Evolutionary conservation across 2,888 invertebrate genomes (phyloP).

Genomic region (Fragum whitleyi): DNA sequence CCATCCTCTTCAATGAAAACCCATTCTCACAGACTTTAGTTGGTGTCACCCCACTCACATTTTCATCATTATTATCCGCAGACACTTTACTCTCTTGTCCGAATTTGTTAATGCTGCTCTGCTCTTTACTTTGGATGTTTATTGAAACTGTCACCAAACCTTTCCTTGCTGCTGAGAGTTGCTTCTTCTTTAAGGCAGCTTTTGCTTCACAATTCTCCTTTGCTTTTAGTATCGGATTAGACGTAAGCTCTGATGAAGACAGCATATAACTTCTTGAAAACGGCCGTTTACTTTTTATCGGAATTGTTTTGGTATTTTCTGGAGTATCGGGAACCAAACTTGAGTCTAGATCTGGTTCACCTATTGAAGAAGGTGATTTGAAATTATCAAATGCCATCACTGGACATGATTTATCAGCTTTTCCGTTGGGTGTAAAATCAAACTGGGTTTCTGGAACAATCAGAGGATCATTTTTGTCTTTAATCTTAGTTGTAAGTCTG

Average conservation of each 20-base stretch:
- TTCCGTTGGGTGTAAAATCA: slow-evolving; percentile 49
- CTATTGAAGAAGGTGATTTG: slow-evolving; percentile 26
- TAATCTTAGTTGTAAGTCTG: background rate
- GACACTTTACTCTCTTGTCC: background rate
- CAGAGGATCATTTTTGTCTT: background rate
- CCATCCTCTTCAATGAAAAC: slow-evolving; percentile 67
- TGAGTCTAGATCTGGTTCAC: slow-evolving; percentile 49
- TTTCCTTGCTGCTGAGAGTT: slow-evolving; percentile 37
- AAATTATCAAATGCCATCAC: background rate
- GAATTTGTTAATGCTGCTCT: background rate
- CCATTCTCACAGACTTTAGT: slow-evolving; percentile 55
- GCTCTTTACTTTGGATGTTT: slow-evolving; percentile 42
- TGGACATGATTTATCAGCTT: slow-evolving; percentile 4
- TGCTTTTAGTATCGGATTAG: slow-evolving; percentile 70
- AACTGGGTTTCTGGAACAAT: slow-evolving; percentile 69
- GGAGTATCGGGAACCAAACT: slow-evolving; percentile 77
- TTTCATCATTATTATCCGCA: background rate
- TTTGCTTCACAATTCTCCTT: slow-evolving; percentile 60
- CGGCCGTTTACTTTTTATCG: slow-evolving; percentile 49
- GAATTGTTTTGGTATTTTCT: slow-evolving; percentile 49
- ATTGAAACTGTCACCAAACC: slow-evolving; percentile 62
- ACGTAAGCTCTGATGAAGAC: slow-evolving; percentile 50
- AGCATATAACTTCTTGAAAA: slow-evolving; percentile 72
- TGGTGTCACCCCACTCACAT: slow-evolving; percentile 38
- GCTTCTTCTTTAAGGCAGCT: slow-evolving; percentile 47